A percentile compares a stretch with the other conserved stretches of the same genome.
phyloP scores from a whole-genome alignment of 1,140 invertebrate species.

The Zaprionus ghesquierei region DNA sequence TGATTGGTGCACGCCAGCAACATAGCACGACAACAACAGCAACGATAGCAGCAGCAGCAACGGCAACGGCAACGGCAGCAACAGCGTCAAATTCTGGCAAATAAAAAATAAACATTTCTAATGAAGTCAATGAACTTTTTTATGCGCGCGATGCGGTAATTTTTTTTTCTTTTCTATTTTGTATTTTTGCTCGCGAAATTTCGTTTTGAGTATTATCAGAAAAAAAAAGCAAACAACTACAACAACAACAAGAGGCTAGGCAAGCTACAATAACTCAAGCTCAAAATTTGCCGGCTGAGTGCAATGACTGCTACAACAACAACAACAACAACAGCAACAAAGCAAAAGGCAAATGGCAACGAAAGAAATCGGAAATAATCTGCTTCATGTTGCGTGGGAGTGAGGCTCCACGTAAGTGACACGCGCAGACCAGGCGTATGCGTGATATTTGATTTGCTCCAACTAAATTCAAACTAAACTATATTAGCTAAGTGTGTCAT shows the following conservation, averaged over 20 bases:
- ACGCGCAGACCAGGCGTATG: slow-evolving; percentile 22
- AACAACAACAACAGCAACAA: slow-evolving; percentile 30
- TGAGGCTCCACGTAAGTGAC: not conserved
- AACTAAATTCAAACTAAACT: not conserved
- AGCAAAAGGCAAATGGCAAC: slow-evolving; percentile 35
- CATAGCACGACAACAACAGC: not conserved
- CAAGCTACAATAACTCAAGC: slow-evolving; percentile 31
- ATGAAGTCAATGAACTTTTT: slow-evolving; percentile 75
- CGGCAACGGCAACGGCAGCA: slow-evolving; percentile 37
- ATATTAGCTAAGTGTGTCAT: slow-evolving; percentile 33
- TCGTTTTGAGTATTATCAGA: slow-evolving; percentile 65
- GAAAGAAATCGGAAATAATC: slow-evolving; percentile 28
- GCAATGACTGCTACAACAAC: slow-evolving; percentile 67
- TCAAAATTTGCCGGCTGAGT: slow-evolving; percentile 38
- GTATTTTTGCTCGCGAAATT: slow-evolving; percentile 54
- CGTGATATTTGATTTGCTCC: slow-evolving; percentile 5
- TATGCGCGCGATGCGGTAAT: slow-evolving; percentile 78
- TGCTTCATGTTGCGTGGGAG: slow-evolving; percentile 17
- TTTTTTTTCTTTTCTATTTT: slow-evolving; percentile 57
- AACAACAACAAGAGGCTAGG: not conserved
- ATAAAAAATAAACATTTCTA: slow-evolving; percentile 57
- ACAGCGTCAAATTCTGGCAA: slow-evolving; percentile 34
- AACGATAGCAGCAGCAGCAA: slow-evolving; percentile 15
- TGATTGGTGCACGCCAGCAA: slow-evolving; percentile 66
- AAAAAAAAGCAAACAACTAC: slow-evolving; percentile 12